Evolutionary conservation across 2,113 vertebrate species (phyloP).

Genomic region (Sinocyclocheilus grahami): DNA sequence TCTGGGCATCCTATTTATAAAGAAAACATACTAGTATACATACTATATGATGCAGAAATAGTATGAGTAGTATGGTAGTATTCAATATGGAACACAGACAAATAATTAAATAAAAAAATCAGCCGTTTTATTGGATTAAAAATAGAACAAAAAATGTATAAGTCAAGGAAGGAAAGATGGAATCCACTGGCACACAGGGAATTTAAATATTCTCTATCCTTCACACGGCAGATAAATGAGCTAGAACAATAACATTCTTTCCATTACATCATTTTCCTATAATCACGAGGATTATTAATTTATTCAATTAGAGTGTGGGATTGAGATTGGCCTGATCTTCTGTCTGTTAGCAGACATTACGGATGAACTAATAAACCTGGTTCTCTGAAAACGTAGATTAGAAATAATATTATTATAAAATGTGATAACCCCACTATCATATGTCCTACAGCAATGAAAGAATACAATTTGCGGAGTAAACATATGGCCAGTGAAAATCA

Average conservation of each 20-base stretch:
- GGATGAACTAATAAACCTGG: not conserved
- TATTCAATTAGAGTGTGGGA: constrained; percentile 8
- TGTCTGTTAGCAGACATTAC: not conserved
- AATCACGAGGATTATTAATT: constrained; percentile 3
- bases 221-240: not conserved
- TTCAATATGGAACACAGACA: not conserved
- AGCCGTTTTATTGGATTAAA: not conserved
- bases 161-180: not conserved
- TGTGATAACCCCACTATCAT: not conserved
- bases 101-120: not conserved
- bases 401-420: constrained; percentile 1
- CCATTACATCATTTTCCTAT: not conserved
- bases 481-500: constrained; percentile 16
- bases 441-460: not conserved
- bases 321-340: not conserved
- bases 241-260: constrained; percentile 2
- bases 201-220: not conserved
- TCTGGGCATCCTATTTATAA: not conserved
- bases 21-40: not conserved
- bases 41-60: not conserved
- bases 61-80: not conserved
- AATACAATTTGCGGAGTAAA: not conserved
- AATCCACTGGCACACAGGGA: not conserved
- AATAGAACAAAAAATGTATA: not conserved
- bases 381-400: not conserved